These are phyloP conservation scores for Dorcus parallelipipedus DNA, from an alignment of 2,888 invertebrate genomes.

Conservation along the genomic window DNA sequence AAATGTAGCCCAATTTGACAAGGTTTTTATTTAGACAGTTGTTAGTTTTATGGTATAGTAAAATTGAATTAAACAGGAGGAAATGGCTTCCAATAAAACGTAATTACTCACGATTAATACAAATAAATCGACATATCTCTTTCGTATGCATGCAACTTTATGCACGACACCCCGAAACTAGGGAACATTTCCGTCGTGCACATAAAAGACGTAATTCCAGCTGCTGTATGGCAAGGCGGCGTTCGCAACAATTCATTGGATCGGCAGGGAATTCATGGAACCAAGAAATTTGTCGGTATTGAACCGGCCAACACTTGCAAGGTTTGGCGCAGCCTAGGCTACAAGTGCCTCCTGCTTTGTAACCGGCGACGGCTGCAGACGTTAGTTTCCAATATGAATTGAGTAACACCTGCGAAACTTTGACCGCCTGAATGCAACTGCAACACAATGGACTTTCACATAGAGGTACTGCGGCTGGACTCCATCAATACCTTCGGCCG, in stretches of 20 bases:
- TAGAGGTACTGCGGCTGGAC: constrained; percentile 20
- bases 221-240: background rate
- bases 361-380: background rate
- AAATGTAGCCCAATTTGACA: no score
- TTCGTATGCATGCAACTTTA: background rate
- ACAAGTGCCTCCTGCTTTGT: background rate
- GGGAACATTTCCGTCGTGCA: constrained; percentile 1
- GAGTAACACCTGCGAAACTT: constrained; percentile 42
- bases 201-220: background rate
- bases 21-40: no score
- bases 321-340: background rate
- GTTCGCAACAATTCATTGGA: constrained; percentile 1
- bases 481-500: constrained; percentile 24
- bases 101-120: background rate
- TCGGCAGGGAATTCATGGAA: constrained; percentile 1
- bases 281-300: background rate
- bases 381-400: constrained; percentile 20
- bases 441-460: constrained; percentile 23
- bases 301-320: background rate
- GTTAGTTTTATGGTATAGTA: background rate
- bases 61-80: background rate
- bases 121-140: background rate
- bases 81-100: background rate
- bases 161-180: background rate
- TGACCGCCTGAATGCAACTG: constrained; percentile 30